Evolutionary conservation across 1,140 invertebrate genomes (phyloP).

Genomic region (Zaprionus lachaisei): DNA sequence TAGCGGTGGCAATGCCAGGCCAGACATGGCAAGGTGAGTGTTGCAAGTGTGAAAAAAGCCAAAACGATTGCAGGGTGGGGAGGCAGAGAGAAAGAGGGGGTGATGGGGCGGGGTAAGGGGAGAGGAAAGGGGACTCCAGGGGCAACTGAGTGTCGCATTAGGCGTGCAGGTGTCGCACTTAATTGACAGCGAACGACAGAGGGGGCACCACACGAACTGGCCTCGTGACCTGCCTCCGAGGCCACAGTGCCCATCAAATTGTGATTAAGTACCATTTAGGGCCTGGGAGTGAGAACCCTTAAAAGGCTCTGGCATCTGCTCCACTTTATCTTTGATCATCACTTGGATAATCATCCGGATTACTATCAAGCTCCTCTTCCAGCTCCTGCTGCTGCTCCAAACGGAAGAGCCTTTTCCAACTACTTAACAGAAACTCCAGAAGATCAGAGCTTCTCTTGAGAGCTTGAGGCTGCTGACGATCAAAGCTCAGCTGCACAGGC

Average conservation of each 20-base stretch:
- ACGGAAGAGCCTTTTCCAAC: too few species aligned
- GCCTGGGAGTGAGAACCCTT: background rate
- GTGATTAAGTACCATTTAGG: constrained; percentile 64
- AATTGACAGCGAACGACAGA: constrained; percentile 77
- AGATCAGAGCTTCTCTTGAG: background rate
- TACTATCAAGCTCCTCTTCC: background rate
- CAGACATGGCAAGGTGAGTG: constrained; percentile 39
- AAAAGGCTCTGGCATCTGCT: background rate
- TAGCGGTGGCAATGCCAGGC: constrained; percentile 22
- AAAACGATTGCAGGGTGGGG: constrained; percentile 8
- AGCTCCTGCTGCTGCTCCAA: background rate
- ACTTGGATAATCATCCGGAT: background rate
- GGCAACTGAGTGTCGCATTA: constrained; percentile 62
- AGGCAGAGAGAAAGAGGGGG: background rate
- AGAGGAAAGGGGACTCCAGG: background rate
- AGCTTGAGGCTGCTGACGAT: too few species aligned
- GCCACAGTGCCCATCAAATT: constrained; percentile 56
- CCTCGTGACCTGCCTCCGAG: constrained; percentile 11
- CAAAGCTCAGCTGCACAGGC: too few species aligned
- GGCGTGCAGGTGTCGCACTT: constrained; percentile 76
- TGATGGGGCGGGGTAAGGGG: constrained; percentile 3
- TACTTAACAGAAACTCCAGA: too few species aligned
- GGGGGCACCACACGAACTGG: constrained; percentile 40
- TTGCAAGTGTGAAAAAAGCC: constrained; percentile 51
- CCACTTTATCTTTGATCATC: constrained; percentile 9